Evolutionary conservation across 2,888 invertebrate species (phyloP).

Genomic region (Ichneumon xanthorius): DNA sequence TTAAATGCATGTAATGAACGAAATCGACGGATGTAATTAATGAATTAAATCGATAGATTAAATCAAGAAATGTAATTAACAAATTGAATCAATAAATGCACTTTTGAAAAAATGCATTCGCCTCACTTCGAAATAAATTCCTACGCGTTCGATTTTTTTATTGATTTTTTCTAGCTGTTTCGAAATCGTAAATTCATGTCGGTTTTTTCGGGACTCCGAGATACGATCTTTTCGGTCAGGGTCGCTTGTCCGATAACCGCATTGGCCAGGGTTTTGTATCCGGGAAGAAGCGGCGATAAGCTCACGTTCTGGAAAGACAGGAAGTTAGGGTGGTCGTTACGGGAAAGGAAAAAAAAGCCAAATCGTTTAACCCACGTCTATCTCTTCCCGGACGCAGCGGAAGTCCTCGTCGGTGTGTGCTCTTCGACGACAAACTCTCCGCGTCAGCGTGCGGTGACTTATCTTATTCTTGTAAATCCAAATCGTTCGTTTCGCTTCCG

Average conservation of each 20-base stretch:
- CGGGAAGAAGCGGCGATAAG: conserved; percentile 6
- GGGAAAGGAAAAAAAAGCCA: neutral
- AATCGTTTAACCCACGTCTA: neutral
- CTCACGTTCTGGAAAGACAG: neutral
- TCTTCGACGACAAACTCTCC: conserved; percentile 6
- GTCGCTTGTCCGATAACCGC: neutral
- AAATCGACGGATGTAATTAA: too few relatives aligned
- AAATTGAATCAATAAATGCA: too few relatives aligned
- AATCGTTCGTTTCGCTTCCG: conserved; percentile 12
- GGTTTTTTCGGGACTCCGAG: neutral
- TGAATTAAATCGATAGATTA: too few relatives aligned
- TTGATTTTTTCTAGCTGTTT: too few relatives aligned
- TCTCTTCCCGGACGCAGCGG: conserved; percentile 4
- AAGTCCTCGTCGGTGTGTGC: conserved; percentile 22
- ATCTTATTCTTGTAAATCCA: conserved; percentile 31
- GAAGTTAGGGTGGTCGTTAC: neutral
- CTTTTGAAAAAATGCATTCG: too few relatives aligned
- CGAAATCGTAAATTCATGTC: too few relatives aligned
- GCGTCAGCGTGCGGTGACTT: conserved; percentile 21
- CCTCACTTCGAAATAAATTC: too few relatives aligned
- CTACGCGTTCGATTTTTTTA: too few relatives aligned
- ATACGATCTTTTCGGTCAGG: neutral
- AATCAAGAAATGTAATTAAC: too few relatives aligned
- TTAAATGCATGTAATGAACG: too few relatives aligned
- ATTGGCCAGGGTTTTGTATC: neutral